Percentiles rank a stretch among this genome's conserved stretches.
Conservation (phyloP, 2,888 invertebrate species). For the Nomada lathburiana region DNA sequence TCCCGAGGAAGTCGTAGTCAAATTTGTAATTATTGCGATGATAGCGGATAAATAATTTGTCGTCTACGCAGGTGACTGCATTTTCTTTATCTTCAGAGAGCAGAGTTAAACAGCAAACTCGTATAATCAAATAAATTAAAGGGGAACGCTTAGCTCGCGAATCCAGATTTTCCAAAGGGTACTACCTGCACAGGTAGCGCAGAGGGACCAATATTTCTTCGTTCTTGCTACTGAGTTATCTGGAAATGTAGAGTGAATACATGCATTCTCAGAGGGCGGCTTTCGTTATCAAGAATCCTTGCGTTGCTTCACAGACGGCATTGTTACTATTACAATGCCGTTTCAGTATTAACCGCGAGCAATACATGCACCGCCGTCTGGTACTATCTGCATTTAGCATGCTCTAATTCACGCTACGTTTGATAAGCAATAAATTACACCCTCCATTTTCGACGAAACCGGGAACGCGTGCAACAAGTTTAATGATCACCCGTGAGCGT, state of each 20-base stretch:
- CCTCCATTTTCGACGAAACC: neutral
- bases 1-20: neutral
- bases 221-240: conserved; percentile 17
- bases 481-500: neutral
- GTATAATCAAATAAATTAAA: neutral
- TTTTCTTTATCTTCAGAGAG: no score
- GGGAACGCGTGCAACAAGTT: conserved; percentile 24
- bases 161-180: neutral
- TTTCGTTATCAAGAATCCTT: conserved; percentile 58
- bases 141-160: neutral
- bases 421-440: conserved; percentile 49
- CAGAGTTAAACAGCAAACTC: neutral
- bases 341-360: conserved; percentile 41
- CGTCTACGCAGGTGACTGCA: neutral
- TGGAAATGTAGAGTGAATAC: conserved; percentile 39
- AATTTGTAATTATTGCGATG: neutral
- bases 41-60: no score
- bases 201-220: neutral
- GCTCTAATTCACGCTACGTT: conserved; percentile 42
- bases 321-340: conserved; percentile 63
- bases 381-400: conserved; percentile 33
- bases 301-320: conserved; percentile 37
- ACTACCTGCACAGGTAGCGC: neutral
- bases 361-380: conserved; percentile 12
- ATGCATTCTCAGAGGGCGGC: conserved; percentile 41